Percentiles rank a stretch among this genome's conserved stretches.
These are phyloP conservation scores for Tapera naevia DNA, from an alignment of 2,797 vertebrate species.

Conservation along the genomic window DNA sequence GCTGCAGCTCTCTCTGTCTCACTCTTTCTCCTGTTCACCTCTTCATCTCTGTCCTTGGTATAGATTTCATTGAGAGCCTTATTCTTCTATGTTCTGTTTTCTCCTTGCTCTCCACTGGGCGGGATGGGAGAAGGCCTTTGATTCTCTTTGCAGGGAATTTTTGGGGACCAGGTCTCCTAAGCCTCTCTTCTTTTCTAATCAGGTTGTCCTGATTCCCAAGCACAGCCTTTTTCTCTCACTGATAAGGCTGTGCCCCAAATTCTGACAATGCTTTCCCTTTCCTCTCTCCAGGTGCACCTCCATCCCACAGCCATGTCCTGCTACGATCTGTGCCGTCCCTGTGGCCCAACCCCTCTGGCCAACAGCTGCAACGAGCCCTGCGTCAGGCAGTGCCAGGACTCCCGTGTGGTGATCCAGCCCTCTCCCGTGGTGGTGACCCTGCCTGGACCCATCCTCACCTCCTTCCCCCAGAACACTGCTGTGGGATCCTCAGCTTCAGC, in stretches of 20 bases:
- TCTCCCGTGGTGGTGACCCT: neutral
- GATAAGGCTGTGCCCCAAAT: neutral
- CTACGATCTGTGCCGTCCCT: no score
- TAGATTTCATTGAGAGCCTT: no score
- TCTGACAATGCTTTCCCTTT: neutral
- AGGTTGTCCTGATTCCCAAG: neutral
- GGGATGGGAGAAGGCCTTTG: neutral
- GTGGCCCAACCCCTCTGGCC: neutral
- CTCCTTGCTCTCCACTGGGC: neutral
- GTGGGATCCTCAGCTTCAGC: no score
- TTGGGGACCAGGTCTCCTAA: neutral
- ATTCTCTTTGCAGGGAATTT: neutral
- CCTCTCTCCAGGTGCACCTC: neutral
- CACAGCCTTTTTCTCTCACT: fast-evolving
- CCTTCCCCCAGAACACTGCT: no score
- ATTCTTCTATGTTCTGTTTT: no score
- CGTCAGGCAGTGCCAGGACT: neutral
- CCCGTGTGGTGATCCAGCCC: neutral
- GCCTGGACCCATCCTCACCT: no score
- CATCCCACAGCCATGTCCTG: neutral
- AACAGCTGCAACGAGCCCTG: neutral
- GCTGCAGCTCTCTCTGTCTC: neutral
- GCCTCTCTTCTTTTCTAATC: neutral
- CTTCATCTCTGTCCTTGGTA: no score
- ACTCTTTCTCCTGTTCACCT: neutral